These are phyloP conservation scores for Chorisops tibialis DNA, from an alignment of 2,888 invertebrate species.

Conservation along the genomic window DNA sequence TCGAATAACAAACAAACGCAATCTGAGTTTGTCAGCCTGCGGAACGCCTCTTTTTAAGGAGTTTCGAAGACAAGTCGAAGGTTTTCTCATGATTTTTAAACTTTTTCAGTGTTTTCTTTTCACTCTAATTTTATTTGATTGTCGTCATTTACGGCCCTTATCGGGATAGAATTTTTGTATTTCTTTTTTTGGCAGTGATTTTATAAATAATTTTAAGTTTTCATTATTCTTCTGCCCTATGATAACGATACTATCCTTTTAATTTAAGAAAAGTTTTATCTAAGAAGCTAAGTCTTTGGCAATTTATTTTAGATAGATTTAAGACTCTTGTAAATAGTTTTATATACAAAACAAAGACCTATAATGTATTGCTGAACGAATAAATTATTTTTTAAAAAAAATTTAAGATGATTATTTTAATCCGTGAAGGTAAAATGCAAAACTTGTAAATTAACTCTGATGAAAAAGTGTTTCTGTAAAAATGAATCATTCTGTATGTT, in stretches of 20 bases:
- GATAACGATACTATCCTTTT: no score
- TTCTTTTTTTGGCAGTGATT: constrained; percentile 9
- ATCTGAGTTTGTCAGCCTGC: neutral
- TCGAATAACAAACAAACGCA: constrained; percentile 23
- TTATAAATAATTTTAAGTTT: neutral
- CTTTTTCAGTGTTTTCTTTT: no score
- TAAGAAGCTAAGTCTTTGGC: no score
- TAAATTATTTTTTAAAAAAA: constrained; percentile 33
- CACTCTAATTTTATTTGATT: no score
- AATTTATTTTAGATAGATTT: neutral
- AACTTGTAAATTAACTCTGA: no score
- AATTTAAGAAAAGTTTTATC: no score
- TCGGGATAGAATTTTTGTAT: neutral
- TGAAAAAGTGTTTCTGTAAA: no score
- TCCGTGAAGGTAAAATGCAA: no score
- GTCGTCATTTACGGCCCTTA: neutral
- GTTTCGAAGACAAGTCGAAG: neutral
- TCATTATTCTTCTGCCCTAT: no score
- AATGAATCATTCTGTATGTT: no score
- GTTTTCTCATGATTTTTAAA: neutral
- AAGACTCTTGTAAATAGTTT: constrained; percentile 31
- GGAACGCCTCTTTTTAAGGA: neutral
- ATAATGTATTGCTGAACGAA: constrained; percentile 28
- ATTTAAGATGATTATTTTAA: no score
- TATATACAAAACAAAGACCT: constrained; percentile 28